These are phyloP conservation scores for Monopis laevigella DNA, from an alignment of 2,888 invertebrate species.

Conservation along the genomic window DNA sequence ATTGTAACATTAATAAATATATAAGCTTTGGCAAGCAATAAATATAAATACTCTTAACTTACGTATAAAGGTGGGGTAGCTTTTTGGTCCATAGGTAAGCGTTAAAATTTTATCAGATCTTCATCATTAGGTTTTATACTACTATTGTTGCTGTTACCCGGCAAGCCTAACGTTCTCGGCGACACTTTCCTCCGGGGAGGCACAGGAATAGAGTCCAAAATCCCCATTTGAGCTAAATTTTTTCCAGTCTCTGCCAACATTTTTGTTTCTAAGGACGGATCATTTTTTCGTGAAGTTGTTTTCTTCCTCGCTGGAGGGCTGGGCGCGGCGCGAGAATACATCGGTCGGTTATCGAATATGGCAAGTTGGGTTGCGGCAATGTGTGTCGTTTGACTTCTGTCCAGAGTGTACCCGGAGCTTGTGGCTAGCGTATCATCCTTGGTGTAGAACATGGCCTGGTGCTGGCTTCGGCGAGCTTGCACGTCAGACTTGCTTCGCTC, in stretches of 20 bases:
- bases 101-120: constrained; percentile 55
- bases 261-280: constrained; percentile 29
- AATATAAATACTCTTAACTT: no score
- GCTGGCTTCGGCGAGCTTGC: constrained; percentile 38
- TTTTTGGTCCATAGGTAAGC: constrained; percentile 2
- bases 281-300: constrained; percentile 33
- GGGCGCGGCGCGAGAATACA: constrained; percentile 49
- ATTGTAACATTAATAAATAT: no score
- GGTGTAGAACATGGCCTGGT: constrained; percentile 46
- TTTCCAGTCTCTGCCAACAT: constrained; percentile 37
- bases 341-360: constrained; percentile 51
- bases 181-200: constrained; percentile 49
- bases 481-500: constrained; percentile 58
- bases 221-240: constrained; percentile 36
- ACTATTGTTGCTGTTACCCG: constrained; percentile 1
- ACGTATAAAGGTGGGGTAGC: constrained; percentile 16
- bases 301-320: constrained; percentile 55
- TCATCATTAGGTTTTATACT: constrained; percentile 21
- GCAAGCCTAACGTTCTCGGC: constrained; percentile 28
- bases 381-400: constrained; percentile 53
- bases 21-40: no score
- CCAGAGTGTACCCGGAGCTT: constrained; percentile 34
- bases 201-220: constrained; percentile 40
- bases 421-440: constrained; percentile 22
- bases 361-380: constrained; percentile 32